Conservation (phyloP, 2,113 vertebrate species). For the Carlito syrichta region DNA sequence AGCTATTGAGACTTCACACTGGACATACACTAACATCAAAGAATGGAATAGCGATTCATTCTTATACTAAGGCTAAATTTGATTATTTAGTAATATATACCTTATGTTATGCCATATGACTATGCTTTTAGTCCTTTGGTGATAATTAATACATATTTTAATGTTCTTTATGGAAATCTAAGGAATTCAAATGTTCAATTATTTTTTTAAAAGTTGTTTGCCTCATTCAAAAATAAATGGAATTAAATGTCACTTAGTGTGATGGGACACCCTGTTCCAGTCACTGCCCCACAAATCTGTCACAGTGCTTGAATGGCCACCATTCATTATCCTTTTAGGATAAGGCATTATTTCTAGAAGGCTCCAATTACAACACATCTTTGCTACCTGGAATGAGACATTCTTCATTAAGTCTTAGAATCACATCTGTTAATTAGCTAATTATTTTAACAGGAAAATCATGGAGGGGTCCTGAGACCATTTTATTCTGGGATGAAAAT, state of each 20-base stretch:
- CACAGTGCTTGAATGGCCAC: neutral
- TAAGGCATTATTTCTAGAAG: conserved; percentile 36
- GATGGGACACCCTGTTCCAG: neutral
- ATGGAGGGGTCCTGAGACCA: neutral
- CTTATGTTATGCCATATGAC: conserved; percentile 56
- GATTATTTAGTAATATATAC: conserved; percentile 58
- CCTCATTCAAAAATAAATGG: conserved; percentile 25
- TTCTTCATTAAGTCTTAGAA: conserved; percentile 37
- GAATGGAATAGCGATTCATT: conserved; percentile 48
- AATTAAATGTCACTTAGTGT: conserved; percentile 43
- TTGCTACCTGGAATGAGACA: neutral
- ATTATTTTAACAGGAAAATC: conserved; percentile 34
- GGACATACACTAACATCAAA: conserved; percentile 59
- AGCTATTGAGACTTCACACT: conserved; percentile 60
- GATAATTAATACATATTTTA: conserved; percentile 56
- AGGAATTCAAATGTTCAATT: conserved; percentile 37
- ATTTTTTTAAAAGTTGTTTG: conserved; percentile 38
- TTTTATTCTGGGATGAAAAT: conserved; percentile 17
- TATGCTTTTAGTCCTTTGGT: conserved; percentile 49
- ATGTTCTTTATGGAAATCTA: conserved; percentile 50
- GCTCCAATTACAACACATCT: neutral
- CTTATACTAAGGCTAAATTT: conserved; percentile 37
- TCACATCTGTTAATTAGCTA: conserved; percentile 28
- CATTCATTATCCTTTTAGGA: conserved; percentile 7
- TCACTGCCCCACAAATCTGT: neutral